Conservation (phyloP, 2,888 invertebrate genomes). For the Mimas tiliae region DNA sequence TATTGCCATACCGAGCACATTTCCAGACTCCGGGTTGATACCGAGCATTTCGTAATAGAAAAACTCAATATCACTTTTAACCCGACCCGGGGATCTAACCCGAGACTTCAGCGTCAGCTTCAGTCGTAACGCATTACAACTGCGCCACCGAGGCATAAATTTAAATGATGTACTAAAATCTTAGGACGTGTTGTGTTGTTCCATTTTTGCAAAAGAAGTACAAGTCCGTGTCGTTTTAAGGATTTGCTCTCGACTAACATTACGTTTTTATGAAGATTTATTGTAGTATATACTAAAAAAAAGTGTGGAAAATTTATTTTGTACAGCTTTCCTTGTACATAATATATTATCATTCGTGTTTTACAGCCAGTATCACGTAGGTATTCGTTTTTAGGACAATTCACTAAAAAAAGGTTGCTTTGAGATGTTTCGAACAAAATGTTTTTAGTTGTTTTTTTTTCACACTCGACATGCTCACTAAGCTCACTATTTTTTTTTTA, state of each 20-base stretch:
- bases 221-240: constrained; percentile 4
- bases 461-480: no score
- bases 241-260: constrained; percentile 4
- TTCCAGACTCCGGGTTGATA: no score
- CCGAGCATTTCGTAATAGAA: no score
- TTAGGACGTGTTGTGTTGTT: no score
- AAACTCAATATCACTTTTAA: no score
- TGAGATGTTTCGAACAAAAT: not conserved
- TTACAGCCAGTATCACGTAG: not conserved
- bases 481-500: no score
- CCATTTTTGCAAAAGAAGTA: not conserved
- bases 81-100: no score
- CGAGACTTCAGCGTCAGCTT: no score
- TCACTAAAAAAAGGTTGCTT: not conserved
- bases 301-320: constrained; percentile 40
- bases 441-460: not conserved
- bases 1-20: no score
- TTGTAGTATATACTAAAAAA: constrained; percentile 21
- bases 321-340: constrained; percentile 37
- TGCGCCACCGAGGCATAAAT: no score
- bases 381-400: not conserved
- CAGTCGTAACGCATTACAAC: not conserved
- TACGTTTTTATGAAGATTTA: constrained; percentile 26
- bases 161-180: no score
- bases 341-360: constrained; percentile 36